Base-by-base conservation (phyloP, 2,888 invertebrate genomes). In the Drosophila demipolita region DNA sequence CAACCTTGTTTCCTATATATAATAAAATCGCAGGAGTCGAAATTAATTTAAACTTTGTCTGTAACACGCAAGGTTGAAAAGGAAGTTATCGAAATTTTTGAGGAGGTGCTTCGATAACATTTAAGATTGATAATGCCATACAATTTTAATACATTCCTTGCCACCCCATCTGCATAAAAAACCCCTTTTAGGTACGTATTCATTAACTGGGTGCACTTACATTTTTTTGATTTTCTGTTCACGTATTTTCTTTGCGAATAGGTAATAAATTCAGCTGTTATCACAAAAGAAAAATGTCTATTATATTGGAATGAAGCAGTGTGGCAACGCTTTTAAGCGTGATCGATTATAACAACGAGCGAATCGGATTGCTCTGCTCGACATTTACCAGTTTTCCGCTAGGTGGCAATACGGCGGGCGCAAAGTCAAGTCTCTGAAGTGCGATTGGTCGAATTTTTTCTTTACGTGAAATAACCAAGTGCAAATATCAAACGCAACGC, bases 1-100 rank as follows among this genome's bases (percentile, higher is more conserved):
- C 26, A 26, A 57, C 65, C 66, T 62, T 57, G 20, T 53, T n/a
- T 20, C 15, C 6, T 26, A 52, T 50, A 45, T 36, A 9, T 15
- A 45, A 54, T 32, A 69, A 73, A 83, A 63, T 61, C 58, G 58
- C 68, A 73, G 78, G 73, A 82, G 54, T 40, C 66, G 64, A 89
- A 87, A 84, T 87, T 83, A 88, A 84, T 84, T 85, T 87, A 82
- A 85, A 85, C 89, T 89, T 83, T 73, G 84, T 76, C 88, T 86
- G 78, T 73, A 66, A 81, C 73, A 79, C 58, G 42, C 89, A 87
- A 77, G 61, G 84, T 73, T 87, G 85, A 55, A 75, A 79, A 57
- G 66, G 69, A 58, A n/a, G 52, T 36, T 52, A 74, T 81, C 78
- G 81, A 53, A 73, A 66, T 15, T 29, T 50, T 20, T 11, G 8